Conservation (phyloP, 2,888 invertebrate genomes). For the Lagria hirta region DNA sequence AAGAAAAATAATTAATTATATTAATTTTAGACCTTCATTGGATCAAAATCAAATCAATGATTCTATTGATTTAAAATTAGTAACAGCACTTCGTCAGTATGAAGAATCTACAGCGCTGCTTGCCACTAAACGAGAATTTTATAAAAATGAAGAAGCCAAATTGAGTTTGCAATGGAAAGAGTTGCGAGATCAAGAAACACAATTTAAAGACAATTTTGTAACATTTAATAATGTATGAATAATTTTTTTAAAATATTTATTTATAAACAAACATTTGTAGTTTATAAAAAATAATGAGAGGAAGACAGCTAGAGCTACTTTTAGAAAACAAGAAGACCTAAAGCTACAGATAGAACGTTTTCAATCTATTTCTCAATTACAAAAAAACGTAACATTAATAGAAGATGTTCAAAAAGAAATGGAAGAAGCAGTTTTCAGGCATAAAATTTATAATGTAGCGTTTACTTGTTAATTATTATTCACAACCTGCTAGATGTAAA, state of each 20-base stretch:
- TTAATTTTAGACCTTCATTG: neutral
- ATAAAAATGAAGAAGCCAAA: constrained; percentile 1
- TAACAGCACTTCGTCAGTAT: neutral
- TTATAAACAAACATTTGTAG: constrained; percentile 3
- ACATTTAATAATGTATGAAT: constrained; percentile 4
- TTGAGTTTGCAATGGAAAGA: constrained; percentile 8
- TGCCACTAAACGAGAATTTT: constrained; percentile 4
- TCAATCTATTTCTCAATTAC: constrained; percentile 1
- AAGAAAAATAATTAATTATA: no score
- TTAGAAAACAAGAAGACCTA: constrained; percentile 1
- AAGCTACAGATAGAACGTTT: neutral
- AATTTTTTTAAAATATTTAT: constrained; percentile 1
- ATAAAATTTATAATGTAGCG: constrained; percentile 12
- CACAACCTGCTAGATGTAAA: no score
- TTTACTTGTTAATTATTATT: no score
- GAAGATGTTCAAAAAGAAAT: constrained; percentile 4
- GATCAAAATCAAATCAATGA: no score
- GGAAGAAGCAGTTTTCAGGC: constrained; percentile 6
- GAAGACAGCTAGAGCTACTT: constrained; percentile 4
- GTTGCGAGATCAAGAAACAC: neutral
- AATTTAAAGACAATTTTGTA: constrained; percentile 1
- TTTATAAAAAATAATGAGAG: constrained; percentile 10
- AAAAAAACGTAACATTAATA: neutral
- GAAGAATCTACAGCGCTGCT: neutral
- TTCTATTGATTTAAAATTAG: neutral